Percentiles rank a stretch among this genome's conserved stretches.
Conservation (phyloP, 2,113 vertebrate species). For the Gymnorhina tibicen region DNA sequence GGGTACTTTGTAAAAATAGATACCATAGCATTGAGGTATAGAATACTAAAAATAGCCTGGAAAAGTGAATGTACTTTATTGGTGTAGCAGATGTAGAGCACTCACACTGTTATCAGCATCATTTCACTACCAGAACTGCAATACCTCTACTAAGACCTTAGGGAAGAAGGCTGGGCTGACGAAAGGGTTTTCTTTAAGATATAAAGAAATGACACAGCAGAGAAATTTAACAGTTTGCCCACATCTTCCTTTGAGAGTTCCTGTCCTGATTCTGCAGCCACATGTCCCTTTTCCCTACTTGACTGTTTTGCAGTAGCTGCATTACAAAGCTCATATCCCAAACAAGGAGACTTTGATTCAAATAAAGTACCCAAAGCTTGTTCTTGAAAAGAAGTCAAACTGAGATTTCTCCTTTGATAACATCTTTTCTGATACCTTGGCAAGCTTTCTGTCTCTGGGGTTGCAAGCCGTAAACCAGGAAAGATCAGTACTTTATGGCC, state of each 20-base stretch:
- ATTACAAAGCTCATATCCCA: background rate
- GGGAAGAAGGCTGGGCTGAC: background rate
- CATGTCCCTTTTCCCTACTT: background rate
- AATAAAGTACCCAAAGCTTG: background rate
- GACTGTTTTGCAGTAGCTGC: conserved; percentile 31
- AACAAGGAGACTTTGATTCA: background rate
- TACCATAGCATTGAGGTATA: background rate
- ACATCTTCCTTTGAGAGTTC: background rate
- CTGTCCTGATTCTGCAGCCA: background rate
- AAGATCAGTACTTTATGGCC: conserved; percentile 4
- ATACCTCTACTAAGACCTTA: background rate
- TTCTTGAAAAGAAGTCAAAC: conserved; percentile 32
- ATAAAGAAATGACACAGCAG: background rate
- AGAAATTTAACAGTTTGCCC: background rate
- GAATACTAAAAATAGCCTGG: background rate
- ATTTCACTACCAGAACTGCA: background rate
- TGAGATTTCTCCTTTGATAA: conserved; percentile 24
- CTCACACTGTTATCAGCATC: background rate
- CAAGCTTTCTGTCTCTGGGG: background rate
- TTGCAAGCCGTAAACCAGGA: conserved; percentile 15
- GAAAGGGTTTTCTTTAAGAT: background rate
- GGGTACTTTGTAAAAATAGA: background rate
- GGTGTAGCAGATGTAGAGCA: background rate
- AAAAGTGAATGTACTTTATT: background rate
- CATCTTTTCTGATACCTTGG: background rate